phyloP scores from a whole-genome alignment of 1,140 invertebrate species.

The Coenobita brevimanus region DNA sequence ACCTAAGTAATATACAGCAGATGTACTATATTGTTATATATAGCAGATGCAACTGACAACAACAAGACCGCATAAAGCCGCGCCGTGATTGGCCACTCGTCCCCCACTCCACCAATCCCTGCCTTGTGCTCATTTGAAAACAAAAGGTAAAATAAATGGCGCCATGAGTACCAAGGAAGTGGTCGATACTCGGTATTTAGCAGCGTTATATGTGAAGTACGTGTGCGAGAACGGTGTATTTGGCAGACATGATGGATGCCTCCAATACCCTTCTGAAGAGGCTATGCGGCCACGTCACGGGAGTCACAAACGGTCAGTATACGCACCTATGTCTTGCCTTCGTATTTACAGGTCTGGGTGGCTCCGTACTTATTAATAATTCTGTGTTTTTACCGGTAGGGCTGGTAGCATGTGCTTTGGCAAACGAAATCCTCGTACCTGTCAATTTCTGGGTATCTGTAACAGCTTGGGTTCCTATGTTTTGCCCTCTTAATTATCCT shows the following conservation, averaged over 20 bases:
- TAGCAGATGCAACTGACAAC: no score
- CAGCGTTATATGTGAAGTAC: neutral
- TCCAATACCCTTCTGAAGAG: conserved; percentile 51
- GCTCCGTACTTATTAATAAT: no score
- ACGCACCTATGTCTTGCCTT: neutral
- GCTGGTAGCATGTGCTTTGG: conserved; percentile 16
- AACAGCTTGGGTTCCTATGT: no score
- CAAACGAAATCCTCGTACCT: no score
- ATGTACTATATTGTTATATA: no score
- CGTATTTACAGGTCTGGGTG: no score
- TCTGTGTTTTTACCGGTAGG: conserved; percentile 19
- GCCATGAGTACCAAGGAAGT: conserved; percentile 43
- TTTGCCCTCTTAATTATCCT: no score
- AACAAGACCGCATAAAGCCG: conserved; percentile 10
- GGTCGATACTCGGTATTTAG: conserved; percentile 39
- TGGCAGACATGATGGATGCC: conserved; percentile 47
- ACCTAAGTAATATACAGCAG: no score
- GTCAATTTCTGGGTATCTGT: no score
- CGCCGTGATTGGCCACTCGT: conserved; percentile 18
- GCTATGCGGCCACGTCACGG: conserved; percentile 60
- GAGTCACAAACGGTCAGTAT: conserved; percentile 49
- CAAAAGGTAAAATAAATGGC: conserved; percentile 64
- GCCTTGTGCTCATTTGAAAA: conserved; percentile 16
- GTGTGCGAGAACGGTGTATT: neutral
- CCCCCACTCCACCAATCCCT: conserved; percentile 4